phyloP scores from a whole-genome alignment of 2,797 vertebrate genomes.

The Leptodactylus fallax region DNA sequence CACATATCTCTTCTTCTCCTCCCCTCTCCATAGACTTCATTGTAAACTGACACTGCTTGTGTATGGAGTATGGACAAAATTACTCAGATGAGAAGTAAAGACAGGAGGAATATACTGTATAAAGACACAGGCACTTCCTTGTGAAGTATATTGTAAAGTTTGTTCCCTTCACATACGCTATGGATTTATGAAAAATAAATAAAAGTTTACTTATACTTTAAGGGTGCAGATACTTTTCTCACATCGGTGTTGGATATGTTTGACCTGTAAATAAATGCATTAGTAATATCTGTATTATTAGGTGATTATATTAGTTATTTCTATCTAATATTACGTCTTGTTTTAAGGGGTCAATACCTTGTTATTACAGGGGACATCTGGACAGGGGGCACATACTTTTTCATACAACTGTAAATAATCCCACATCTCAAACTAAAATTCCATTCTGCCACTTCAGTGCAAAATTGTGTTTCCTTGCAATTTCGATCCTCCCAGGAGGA shows the following conservation, averaged over 20 bases:
- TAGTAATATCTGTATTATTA: neutral
- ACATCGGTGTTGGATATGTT: neutral
- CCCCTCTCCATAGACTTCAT: no score
- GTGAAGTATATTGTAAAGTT: no score
- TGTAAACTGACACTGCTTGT: no score
- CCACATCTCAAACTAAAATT: neutral
- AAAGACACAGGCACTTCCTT: no score
- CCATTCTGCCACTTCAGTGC: constrained; percentile 1
- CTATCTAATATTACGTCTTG: neutral
- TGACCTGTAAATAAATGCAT: neutral
- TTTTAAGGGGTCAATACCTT: neutral
- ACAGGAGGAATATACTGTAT: no score
- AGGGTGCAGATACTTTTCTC: neutral
- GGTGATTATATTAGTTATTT: neutral
- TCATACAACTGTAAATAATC: neutral
- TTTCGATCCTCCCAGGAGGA: neutral
- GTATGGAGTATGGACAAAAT: no score
- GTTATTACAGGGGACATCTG: neutral
- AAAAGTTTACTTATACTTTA: no score
- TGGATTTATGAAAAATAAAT: no score
- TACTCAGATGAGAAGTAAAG: no score
- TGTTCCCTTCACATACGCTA: no score
- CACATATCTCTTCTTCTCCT: no score
- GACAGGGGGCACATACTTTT: neutral
- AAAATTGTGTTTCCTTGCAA: neutral